These are phyloP conservation scores for Oryzias woworae DNA, from an alignment of 2,113 vertebrate genomes.

Conservation along the genomic window DNA sequence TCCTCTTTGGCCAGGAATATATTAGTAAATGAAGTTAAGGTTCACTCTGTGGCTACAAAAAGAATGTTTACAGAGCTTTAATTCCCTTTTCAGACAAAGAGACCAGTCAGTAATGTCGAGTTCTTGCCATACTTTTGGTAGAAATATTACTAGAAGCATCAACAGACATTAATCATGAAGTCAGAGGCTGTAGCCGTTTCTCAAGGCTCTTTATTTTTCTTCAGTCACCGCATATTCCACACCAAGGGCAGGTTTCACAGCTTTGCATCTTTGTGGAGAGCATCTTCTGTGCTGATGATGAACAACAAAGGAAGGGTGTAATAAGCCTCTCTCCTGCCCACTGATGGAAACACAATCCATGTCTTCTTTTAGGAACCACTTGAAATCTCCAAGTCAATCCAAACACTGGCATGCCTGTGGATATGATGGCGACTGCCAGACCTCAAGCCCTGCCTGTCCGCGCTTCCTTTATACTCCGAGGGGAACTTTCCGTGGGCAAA, in stretches of 20 bases:
- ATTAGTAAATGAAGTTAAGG: conserved; percentile 47
- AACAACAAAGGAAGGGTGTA: conserved; percentile 50
- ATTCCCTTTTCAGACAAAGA: conserved; percentile 53
- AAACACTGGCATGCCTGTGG: conserved; percentile 65
- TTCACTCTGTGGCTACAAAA: conserved; percentile 45
- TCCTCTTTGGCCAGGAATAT: conserved; percentile 46
- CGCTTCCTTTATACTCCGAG: conserved; percentile 46
- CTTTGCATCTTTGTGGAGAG: conserved; percentile 16
- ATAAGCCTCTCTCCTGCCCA: conserved; percentile 49
- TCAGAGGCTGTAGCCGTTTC: conserved; percentile 36
- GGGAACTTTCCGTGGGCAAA: conserved; percentile 58
- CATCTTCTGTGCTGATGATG: conserved; percentile 41
- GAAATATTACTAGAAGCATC: conserved; percentile 43
- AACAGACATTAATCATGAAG: conserved; percentile 43
- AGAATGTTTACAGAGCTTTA: conserved; percentile 43
- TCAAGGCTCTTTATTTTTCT: conserved; percentile 40
- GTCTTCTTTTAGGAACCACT: conserved; percentile 48
- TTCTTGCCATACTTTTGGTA: conserved; percentile 16
- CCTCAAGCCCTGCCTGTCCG: conserved; percentile 53
- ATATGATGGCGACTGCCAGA: conserved; percentile 53
- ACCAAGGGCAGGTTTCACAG: conserved; percentile 24
- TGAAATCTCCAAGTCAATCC: conserved; percentile 57
- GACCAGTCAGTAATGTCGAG: conserved; percentile 41
- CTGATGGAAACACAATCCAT: conserved; percentile 42
- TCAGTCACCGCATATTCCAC: conserved; percentile 22